These are phyloP conservation scores for Myotis vivesi DNA, from an alignment of 2,797 vertebrate species.

Conservation along the genomic window DNA sequence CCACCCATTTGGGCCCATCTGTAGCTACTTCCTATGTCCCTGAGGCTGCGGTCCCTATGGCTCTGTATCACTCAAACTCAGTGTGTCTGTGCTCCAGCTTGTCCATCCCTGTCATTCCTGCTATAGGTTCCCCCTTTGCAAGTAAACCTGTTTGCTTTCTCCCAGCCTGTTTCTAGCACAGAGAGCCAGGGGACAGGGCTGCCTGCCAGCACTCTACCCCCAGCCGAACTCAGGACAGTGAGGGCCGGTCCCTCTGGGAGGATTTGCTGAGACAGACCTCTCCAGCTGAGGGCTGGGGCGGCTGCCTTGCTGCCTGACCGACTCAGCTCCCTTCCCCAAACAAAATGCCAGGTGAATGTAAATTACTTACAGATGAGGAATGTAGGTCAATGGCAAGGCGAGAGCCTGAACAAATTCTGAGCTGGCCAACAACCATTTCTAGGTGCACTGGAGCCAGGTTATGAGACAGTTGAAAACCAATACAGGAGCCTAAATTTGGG, in stretches of 20 bases:
- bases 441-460: not conserved
- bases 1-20: not conserved
- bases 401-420: not conserved
- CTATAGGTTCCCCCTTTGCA: not conserved
- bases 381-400: not conserved
- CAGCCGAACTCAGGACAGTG: not conserved
- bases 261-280: constrained; percentile 1
- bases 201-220: not conserved
- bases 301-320: not conserved
- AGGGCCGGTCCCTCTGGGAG: not conserved
- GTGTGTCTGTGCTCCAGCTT: not conserved
- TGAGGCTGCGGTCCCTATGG: not conserved
- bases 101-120: not conserved
- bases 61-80: not conserved
- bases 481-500: not conserved
- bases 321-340: constrained; percentile 12
- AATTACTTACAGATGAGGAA: constrained; percentile 44
- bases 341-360: not conserved
- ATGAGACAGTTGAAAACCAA: not conserved
- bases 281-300: not conserved
- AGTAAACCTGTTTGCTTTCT: not conserved
- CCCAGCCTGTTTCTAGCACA: not conserved
- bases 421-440: not conserved
- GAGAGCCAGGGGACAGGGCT: not conserved
- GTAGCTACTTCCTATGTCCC: not conserved